Percentiles rank a stretch among this genome's conserved stretches.
Evolutionary conservation across 2,113 vertebrate genomes (phyloP).

Genomic region (Fregata magnificens): DNA sequence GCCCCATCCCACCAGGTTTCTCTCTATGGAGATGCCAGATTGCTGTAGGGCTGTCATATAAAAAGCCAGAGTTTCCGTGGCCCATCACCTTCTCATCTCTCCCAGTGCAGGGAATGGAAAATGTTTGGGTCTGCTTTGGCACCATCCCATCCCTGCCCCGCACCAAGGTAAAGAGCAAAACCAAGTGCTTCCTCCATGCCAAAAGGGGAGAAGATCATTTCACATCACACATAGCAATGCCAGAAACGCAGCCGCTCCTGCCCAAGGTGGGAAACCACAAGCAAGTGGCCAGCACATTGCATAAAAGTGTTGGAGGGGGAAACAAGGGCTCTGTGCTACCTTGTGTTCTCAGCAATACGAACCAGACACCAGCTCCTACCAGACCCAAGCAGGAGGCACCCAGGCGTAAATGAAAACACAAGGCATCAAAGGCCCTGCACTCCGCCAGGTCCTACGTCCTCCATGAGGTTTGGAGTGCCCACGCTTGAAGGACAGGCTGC

Average conservation of each 20-base stretch:
- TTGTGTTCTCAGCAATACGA: background rate
- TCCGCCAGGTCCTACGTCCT: background rate
- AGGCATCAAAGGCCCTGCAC: background rate
- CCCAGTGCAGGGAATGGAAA: background rate
- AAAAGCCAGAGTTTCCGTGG: background rate
- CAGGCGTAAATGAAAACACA: background rate
- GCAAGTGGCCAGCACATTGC: background rate
- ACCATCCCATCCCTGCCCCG: background rate
- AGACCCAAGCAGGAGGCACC: background rate
- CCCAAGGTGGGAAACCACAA: background rate
- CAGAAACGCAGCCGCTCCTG: background rate
- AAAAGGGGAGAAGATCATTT: background rate
- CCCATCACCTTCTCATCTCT: background rate
- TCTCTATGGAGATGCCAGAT: background rate
- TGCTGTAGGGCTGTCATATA: background rate
- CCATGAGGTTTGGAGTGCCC: rapidly evolving
- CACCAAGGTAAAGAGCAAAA: background rate
- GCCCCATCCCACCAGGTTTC: background rate
- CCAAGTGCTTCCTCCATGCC: background rate
- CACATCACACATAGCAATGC: background rate
- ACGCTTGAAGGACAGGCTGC: rapidly evolving
- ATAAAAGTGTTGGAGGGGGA: background rate
- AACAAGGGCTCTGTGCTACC: background rate
- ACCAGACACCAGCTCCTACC: background rate
- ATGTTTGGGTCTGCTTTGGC: background rate